phyloP scores from a whole-genome alignment of 2,113 vertebrate genomes.

The Silurus meridionalis region DNA sequence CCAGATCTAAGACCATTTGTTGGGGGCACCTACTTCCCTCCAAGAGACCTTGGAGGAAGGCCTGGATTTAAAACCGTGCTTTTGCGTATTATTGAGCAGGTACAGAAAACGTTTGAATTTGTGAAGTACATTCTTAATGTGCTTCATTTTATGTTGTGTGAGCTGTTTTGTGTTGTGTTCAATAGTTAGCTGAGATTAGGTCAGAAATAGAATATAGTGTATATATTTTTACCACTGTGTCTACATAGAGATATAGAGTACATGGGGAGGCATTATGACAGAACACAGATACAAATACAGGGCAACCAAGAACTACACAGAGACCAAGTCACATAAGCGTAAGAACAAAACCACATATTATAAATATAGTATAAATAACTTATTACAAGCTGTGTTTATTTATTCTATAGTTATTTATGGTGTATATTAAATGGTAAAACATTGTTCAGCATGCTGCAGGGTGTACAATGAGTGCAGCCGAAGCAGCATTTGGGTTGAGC shows the following conservation, averaged over 20 bases:
- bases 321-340: background rate
- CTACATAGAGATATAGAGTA: background rate
- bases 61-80: constrained; percentile 87
- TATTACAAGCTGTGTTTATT: background rate
- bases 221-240: background rate
- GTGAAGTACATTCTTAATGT: background rate
- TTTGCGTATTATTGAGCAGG: constrained; percentile 83
- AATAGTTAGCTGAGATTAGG: background rate
- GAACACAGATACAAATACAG: background rate
- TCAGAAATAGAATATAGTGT: background rate
- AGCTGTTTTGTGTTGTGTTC: background rate
- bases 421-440: background rate
- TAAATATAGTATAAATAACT: background rate
- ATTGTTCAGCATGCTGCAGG: background rate
- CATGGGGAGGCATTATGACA: background rate
- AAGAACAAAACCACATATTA: background rate
- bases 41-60: constrained; percentile 77
- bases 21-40: constrained; percentile 92
- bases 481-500: background rate
- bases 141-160: background rate
- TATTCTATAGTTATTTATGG: background rate
- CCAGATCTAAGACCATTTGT: constrained; percentile 87
- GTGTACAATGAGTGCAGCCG: background rate
- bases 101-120: constrained; percentile 46
- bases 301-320: background rate